A percentile compares a stretch with the other conserved stretches of the same genome.
These are phyloP conservation scores for Sitodiplosis mosellana DNA, from an alignment of 1,140 invertebrate genomes.

Conservation along the genomic window DNA sequence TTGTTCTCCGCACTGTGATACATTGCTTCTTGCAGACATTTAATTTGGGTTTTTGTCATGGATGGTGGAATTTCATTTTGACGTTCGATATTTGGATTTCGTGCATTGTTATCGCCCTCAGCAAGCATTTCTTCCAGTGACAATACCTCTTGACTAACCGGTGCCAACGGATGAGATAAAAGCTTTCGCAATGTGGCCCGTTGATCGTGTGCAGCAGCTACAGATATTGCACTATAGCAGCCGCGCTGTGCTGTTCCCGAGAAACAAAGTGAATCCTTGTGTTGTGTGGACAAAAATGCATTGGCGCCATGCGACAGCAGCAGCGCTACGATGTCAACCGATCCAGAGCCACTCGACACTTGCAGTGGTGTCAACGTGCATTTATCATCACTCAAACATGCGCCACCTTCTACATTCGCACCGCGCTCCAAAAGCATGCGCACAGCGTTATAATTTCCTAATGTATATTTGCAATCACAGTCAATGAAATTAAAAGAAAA, in stretches of 20 bases:
- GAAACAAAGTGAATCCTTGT: slow-evolving; percentile 67
- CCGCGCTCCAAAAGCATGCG: slow-evolving; percentile 52
- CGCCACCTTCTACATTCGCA: slow-evolving; percentile 71
- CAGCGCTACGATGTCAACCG: slow-evolving; percentile 59
- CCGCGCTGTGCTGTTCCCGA: slow-evolving; percentile 66
- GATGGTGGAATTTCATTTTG: slow-evolving; percentile 25
- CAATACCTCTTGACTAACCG: slow-evolving; percentile 51
- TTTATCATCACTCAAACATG: slow-evolving; percentile 58
- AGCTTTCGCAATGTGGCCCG: slow-evolving; percentile 55
- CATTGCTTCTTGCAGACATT: slow-evolving; percentile 78
- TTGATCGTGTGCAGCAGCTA: slow-evolving; percentile 71
- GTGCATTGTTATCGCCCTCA: slow-evolving; percentile 37
- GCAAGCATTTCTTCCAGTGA: slow-evolving; percentile 80
- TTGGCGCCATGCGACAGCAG: slow-evolving; percentile 67
- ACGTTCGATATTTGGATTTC: slow-evolving; percentile 15
- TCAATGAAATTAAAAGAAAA: too few species aligned
- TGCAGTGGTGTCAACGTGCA: slow-evolving; percentile 73
- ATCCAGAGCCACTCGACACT: slow-evolving; percentile 62
- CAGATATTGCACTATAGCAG: slow-evolving; percentile 68
- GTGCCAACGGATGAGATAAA: slow-evolving; percentile 52
- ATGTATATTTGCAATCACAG: too few species aligned
- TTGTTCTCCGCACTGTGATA: slow-evolving; percentile 82
- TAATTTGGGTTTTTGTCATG: slow-evolving; percentile 66
- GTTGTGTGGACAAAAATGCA: slow-evolving; percentile 65
- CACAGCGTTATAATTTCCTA: slow-evolving; percentile 33